These are phyloP conservation scores for Corythornis cristatus DNA, from an alignment of 2,113 vertebrate genomes.

Conservation along the genomic window DNA sequence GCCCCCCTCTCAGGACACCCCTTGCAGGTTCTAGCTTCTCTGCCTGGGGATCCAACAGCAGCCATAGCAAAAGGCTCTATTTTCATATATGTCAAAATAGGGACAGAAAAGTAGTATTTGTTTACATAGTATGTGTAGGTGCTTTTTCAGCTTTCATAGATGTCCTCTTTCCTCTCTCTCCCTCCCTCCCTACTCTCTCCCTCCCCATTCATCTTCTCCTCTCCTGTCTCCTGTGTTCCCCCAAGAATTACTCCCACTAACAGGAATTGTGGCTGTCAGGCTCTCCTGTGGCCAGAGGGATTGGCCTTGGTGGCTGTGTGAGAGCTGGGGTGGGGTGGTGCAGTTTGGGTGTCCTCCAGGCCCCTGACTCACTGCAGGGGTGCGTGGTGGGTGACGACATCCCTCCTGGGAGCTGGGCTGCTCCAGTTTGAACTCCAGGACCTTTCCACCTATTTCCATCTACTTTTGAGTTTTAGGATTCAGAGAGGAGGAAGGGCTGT, in stretches of 20 bases:
- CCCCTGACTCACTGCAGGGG: neutral
- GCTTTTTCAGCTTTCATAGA: neutral
- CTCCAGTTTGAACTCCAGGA: neutral
- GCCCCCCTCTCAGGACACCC: accelerated
- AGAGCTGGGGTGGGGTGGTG: accelerated
- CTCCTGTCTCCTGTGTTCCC: neutral
- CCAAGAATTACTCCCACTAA: accelerated
- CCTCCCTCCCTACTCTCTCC: too few species aligned
- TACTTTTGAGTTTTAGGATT: neutral
- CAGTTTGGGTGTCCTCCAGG: neutral
- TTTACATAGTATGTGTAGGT: neutral
- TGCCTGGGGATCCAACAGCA: neutral
- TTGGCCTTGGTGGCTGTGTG: accelerated
- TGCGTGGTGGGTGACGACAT: accelerated
- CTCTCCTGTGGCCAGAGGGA: neutral
- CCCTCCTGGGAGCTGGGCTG: neutral
- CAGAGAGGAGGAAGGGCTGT: neutral
- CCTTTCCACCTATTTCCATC: neutral
- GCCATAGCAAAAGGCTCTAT: neutral
- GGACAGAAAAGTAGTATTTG: neutral
- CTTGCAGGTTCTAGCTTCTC: neutral
- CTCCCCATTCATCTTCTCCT: accelerated
- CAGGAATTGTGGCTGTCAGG: neutral
- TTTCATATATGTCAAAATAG: neutral
- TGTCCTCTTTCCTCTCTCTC: accelerated